Evolutionary conservation across 2,888 invertebrate species (phyloP).

Genomic region (Zygothrica quintamaculata): DNA sequence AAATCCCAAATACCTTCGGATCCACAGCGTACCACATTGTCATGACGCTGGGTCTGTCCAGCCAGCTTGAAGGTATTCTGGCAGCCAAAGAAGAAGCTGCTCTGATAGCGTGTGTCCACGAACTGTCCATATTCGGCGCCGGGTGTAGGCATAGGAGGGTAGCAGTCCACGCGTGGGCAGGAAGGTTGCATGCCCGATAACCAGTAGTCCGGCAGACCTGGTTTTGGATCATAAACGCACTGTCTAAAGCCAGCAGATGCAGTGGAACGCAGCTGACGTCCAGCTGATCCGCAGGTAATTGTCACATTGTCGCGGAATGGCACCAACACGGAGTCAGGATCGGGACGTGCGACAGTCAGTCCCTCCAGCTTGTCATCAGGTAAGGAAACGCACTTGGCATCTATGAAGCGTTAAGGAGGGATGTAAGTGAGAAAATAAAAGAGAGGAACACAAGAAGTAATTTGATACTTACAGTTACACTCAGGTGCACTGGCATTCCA

Average conservation of each 20-base stretch:
- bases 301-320: conserved; percentile 96
- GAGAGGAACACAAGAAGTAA: too few species aligned
- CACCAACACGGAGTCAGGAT: conserved; percentile 92
- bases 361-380: conserved; percentile 96
- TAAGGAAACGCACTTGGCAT: conserved; percentile 95
- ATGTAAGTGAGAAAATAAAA: too few species aligned
- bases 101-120: conserved; percentile 94
- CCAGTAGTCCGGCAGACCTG: conserved; percentile 95
- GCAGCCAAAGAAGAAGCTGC: conserved; percentile 97
- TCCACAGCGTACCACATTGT: conserved; percentile 96
- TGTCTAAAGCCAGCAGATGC: conserved; percentile 94
- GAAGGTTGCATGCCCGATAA: conserved; percentile 93
- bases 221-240: conserved; percentile 97
- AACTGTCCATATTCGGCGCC: conserved; percentile 97
- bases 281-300: conserved; percentile 91
- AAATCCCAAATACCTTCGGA: conserved; percentile 98
- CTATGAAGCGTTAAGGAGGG: too few species aligned
- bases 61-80: conserved; percentile 97
- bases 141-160: conserved; percentile 94
- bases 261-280: conserved; percentile 91
- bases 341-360: conserved; percentile 90
- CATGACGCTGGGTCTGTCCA: conserved; percentile 95
- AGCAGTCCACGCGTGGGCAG: conserved; percentile 95
- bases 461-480: conserved; percentile 92
- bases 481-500: conserved; percentile 98